Conservation (phyloP, 1,140 invertebrate genomes). For the Neuroterus valhalla region DNA sequence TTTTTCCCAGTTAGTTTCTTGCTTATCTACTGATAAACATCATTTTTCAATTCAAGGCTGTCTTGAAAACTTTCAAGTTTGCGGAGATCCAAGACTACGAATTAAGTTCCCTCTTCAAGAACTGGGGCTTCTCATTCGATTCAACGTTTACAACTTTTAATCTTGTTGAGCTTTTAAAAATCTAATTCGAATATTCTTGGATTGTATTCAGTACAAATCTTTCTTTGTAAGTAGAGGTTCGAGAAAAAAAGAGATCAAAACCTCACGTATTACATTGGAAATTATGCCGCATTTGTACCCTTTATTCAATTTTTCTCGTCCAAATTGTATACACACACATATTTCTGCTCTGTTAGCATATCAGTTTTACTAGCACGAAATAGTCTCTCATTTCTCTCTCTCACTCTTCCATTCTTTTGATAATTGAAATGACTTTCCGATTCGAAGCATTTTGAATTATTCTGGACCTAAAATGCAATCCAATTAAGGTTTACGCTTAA, state of each 20-base stretch:
- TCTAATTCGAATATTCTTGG: too few species aligned
- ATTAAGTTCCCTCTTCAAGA: not conserved
- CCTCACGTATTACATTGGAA: too few species aligned
- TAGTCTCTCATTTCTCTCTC: not conserved
- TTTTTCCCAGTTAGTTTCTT: not conserved
- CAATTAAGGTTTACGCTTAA: not conserved
- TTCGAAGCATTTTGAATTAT: not conserved
- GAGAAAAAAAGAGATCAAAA: too few species aligned
- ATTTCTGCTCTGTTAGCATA: not conserved
- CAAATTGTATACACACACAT: not conserved
- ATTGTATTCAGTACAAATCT: too few species aligned
- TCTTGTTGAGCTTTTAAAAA: too few species aligned
- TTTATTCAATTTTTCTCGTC: too few species aligned
- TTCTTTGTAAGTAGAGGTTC: too few species aligned
- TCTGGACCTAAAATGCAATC: not conserved
- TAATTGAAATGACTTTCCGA: not conserved
- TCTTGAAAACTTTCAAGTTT: not conserved
- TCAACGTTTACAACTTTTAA: too few species aligned
- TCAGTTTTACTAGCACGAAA: slow-evolving; percentile 1
- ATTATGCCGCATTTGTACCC: too few species aligned
- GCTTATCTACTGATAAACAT: slow-evolving; percentile 10
- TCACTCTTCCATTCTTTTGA: not conserved
- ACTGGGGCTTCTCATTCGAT: too few species aligned
- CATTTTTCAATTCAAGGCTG: not conserved
- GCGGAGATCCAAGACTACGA: not conserved